Conservation (phyloP, 2,888 invertebrate species). For the Andrena minutula region DNA sequence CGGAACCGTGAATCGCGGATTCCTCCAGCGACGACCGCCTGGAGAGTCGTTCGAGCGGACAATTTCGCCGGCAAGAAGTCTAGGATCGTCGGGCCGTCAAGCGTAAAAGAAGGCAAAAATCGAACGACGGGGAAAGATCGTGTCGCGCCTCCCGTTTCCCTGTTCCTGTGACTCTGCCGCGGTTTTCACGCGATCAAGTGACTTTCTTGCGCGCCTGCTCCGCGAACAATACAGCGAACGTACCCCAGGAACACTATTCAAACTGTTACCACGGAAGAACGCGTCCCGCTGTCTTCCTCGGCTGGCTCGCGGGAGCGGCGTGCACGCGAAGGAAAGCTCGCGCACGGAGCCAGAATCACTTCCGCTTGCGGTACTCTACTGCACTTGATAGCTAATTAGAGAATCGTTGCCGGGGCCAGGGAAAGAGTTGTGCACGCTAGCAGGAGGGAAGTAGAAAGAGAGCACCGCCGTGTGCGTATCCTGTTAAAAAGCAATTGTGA, state of each 20-base stretch:
- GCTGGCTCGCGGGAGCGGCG: constrained; percentile 21
- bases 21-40: not conserved
- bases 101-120: constrained; percentile 38
- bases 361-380: constrained; percentile 79
- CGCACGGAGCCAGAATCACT: constrained; percentile 72
- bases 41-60: constrained; percentile 14
- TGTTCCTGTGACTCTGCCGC: constrained; percentile 30
- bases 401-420: constrained; percentile 70
- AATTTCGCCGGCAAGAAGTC: constrained; percentile 27
- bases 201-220: constrained; percentile 29
- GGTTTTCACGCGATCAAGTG: constrained; percentile 31
- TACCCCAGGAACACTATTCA: constrained; percentile 54
- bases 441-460: not conserved
- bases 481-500: constrained; percentile 48
- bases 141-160: not conserved
- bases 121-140: not conserved
- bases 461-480: constrained; percentile 36
- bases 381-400: constrained; percentile 77
- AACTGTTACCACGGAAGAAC: constrained; percentile 71
- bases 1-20: constrained; percentile 22
- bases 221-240: constrained; percentile 57
- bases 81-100: not conserved
- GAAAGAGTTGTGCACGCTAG: constrained; percentile 37
- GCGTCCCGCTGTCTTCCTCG: constrained; percentile 55
- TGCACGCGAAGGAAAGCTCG: constrained; percentile 56